Percentiles rank a stretch among this genome's conserved stretches.
phyloP scores from a whole-genome alignment of 2,797 vertebrate species.

The Acanthiza pusilla region DNA sequence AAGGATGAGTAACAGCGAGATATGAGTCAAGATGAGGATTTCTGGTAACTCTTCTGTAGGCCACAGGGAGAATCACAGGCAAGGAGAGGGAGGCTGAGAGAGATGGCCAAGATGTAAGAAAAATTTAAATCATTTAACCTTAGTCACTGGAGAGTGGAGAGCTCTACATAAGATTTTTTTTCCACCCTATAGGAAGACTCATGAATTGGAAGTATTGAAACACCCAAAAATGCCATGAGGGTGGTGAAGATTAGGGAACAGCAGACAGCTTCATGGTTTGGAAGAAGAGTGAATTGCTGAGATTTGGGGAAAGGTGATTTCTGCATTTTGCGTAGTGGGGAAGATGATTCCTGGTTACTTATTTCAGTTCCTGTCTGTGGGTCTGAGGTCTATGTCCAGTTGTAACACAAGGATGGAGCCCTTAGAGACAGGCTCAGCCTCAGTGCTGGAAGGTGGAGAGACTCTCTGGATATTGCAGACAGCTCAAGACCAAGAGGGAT shows the following conservation, averaged over 20 bases:
- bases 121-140: background rate
- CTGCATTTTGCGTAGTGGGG: background rate
- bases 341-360: background rate
- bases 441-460: background rate
- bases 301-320: background rate
- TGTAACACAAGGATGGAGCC: background rate
- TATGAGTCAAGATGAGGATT: constrained; percentile 14
- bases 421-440: background rate
- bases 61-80: background rate
- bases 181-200: background rate
- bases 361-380: background rate
- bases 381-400: background rate
- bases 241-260: background rate
- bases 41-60: background rate
- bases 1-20: constrained; percentile 33
- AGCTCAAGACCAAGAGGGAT: background rate
- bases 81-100: background rate
- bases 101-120: background rate
- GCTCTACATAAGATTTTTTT: background rate
- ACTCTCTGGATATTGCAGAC: background rate
- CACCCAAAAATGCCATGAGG: background rate
- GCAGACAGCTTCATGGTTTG: background rate
- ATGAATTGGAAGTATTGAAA: background rate
- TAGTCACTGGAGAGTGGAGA: background rate
- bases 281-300: background rate